These are phyloP conservation scores for Oreochromis niloticus DNA, from an alignment of 2,113 vertebrate genomes.

Conservation along the genomic window DNA sequence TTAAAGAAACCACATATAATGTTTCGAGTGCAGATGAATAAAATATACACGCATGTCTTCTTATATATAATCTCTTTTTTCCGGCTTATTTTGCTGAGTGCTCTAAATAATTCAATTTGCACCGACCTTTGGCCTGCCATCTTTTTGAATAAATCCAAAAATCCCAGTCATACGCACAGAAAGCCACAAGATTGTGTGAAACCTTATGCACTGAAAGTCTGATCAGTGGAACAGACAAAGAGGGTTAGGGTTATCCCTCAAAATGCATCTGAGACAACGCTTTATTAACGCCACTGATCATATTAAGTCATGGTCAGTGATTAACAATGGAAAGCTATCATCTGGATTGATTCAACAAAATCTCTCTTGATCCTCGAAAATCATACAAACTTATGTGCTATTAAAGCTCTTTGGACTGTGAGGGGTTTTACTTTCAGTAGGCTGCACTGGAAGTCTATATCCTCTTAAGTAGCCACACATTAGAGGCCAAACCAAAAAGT, in stretches of 20 bases:
- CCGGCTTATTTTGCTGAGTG: constrained; percentile 9
- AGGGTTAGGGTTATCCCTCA: constrained; percentile 48
- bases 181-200: constrained; percentile 27
- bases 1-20: neutral
- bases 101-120: constrained; percentile 44
- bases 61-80: constrained; percentile 1
- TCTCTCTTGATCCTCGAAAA: constrained; percentile 69
- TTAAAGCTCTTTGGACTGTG: constrained; percentile 62
- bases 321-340: constrained; percentile 70
- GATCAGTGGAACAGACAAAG: constrained; percentile 47
- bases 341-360: constrained; percentile 70
- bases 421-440: constrained; percentile 56
- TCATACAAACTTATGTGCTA: constrained; percentile 60
- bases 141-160: constrained; percentile 35
- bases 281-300: constrained; percentile 65
- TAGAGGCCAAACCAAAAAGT: constrained; percentile 41
- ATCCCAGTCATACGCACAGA: constrained; percentile 26
- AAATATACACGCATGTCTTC: neutral
- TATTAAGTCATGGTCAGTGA: constrained; percentile 63
- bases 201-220: neutral
- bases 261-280: constrained; percentile 64
- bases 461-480: constrained; percentile 67
- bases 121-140: constrained; percentile 1
- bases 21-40: neutral
- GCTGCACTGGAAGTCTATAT: constrained; percentile 48